Evolutionary conservation across 2,797 vertebrate species (phyloP).

Genomic region (Pseudocheirus occidentalis): DNA sequence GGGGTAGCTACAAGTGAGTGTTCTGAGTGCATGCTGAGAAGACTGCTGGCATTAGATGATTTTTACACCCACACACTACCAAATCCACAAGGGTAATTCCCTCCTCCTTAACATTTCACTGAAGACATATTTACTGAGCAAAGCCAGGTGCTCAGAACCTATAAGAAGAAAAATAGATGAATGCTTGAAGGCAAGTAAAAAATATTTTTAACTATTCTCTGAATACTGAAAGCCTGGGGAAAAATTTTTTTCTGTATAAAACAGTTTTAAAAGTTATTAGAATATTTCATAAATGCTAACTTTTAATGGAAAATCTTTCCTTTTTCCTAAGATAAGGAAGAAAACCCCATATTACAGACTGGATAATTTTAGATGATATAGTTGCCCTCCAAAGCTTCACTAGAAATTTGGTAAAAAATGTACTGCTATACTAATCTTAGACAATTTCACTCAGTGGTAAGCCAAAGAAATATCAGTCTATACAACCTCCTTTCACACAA

Average conservation of each 20-base stretch:
- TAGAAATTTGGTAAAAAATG: constrained; percentile 82
- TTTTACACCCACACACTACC: too few relatives aligned
- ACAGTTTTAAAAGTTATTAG: constrained; percentile 84
- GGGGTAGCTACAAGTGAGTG: too few relatives aligned
- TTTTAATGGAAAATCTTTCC: constrained; percentile 85
- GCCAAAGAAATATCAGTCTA: constrained; percentile 80
- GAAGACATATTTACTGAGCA: constrained; percentile 88
- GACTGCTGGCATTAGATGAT: too few relatives aligned
- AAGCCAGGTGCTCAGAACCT: constrained; percentile 82
- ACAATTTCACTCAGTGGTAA: constrained; percentile 81
- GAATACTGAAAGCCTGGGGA: constrained; percentile 77
- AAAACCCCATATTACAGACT: constrained; percentile 80
- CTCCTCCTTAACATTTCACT: constrained; percentile 62
- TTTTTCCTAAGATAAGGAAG: constrained; percentile 76
- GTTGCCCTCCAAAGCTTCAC: constrained; percentile 81
- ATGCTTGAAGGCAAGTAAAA: constrained; percentile 79
- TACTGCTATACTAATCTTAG: constrained; percentile 81
- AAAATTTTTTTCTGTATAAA: constrained; percentile 77
- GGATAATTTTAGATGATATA: constrained; percentile 85
- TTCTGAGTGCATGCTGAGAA: too few relatives aligned
- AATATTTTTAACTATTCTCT: constrained; percentile 77
- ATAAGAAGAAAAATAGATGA: constrained; percentile 59
- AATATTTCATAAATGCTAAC: constrained; percentile 85
- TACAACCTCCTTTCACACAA: constrained; percentile 44
- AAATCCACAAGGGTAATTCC: too few relatives aligned